Percentiles rank a stretch among this genome's conserved stretches.
Conservation (phyloP, 92 coral and sea anemone species). For the Montipora capitata region DNA sequence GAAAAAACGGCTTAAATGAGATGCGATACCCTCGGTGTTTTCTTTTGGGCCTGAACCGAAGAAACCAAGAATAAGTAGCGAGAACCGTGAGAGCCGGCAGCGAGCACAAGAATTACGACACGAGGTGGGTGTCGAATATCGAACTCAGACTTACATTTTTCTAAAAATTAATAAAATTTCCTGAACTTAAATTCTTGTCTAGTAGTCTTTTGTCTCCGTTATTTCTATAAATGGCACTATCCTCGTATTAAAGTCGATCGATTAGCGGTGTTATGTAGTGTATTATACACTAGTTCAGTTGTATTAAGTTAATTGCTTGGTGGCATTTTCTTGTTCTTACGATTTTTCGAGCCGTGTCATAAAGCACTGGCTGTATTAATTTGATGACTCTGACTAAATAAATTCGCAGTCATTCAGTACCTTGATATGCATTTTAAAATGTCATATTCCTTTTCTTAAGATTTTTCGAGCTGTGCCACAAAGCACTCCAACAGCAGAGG, state of each 20-base stretch:
- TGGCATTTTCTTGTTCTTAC: background rate
- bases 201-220: background rate
- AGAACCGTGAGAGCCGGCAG: background rate
- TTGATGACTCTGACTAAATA: background rate
- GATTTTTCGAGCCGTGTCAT: background rate
- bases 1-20: background rate
- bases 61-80: background rate
- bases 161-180: constrained; percentile 1
- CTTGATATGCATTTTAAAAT: constrained; percentile 6
- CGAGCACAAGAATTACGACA: background rate
- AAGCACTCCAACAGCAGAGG: constrained; percentile 4
- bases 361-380: background rate
- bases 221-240: background rate
- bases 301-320: background rate
- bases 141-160: too few relatives aligned
- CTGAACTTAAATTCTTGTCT: background rate
- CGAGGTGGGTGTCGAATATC: constrained; percentile 1
- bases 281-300: background rate
- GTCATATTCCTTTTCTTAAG: background rate
- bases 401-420: background rate
- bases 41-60: constrained; percentile 2
- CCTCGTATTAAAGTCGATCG: background rate
- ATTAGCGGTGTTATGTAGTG: background rate
- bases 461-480: background rate
- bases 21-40: constrained; percentile 9